Conservation (phyloP, 2,797 vertebrate species). For the Oreortyx pictus region DNA sequence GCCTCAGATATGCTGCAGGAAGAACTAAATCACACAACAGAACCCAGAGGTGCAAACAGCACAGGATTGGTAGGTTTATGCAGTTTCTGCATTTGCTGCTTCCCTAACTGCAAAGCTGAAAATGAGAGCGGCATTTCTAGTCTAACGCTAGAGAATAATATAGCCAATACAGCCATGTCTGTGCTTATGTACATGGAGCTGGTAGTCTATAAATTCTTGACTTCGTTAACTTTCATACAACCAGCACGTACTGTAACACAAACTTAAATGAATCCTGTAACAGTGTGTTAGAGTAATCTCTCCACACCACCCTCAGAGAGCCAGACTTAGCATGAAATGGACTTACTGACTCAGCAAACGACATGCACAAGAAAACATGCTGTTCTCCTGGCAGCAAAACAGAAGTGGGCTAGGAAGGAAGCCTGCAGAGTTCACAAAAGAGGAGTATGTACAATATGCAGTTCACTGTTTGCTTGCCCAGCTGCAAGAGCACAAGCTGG, state of each 20-base stretch:
- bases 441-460: background rate
- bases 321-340: background rate
- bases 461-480: background rate
- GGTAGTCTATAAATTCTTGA: background rate
- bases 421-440: background rate
- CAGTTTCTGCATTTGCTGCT: background rate
- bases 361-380: background rate
- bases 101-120: background rate
- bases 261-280: background rate
- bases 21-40: background rate
- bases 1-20: fast-evolving
- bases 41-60: background rate
- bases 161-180: too few relatives aligned
- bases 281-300: background rate
- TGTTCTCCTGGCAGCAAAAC: background rate
- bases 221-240: background rate
- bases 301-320: background rate
- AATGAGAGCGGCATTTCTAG: background rate
- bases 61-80: background rate
- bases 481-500: too few relatives aligned
- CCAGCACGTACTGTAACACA: background rate
- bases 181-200: background rate
- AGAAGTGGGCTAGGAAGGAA: background rate
- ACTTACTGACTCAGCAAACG: background rate
- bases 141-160: background rate